phyloP scores from a whole-genome alignment of 2,888 invertebrate genomes.

The Perdita meconis region DNA sequence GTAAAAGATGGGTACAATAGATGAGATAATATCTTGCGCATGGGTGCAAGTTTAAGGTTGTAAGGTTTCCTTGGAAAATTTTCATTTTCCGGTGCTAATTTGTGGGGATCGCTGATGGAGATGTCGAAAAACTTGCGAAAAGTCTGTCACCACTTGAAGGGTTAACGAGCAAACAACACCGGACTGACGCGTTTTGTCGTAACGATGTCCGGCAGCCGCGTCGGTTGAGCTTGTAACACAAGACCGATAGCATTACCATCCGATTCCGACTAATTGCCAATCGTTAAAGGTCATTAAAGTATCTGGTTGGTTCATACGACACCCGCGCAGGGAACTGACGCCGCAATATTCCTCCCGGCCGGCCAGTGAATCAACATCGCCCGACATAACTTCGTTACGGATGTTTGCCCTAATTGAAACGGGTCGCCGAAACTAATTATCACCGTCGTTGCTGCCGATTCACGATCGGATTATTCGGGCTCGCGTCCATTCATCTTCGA shows the following conservation, averaged over 20 bases:
- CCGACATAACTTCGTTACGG: slow-evolving; percentile 69
- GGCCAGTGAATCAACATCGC: slow-evolving; percentile 62
- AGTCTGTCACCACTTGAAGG: background rate
- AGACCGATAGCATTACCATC: slow-evolving; percentile 76
- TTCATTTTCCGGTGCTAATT: too few relatives aligned
- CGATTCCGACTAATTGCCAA: slow-evolving; percentile 81
- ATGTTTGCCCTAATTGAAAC: slow-evolving; percentile 64
- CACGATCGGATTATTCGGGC: slow-evolving; percentile 40
- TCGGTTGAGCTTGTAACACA: slow-evolving; percentile 69
- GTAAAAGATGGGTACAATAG: too few relatives aligned
- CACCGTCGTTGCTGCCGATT: slow-evolving; percentile 32
- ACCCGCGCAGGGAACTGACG: slow-evolving; percentile 61
- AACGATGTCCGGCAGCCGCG: slow-evolving; percentile 42
- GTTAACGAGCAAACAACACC: slow-evolving; percentile 78
- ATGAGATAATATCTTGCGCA: too few relatives aligned
- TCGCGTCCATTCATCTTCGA: slow-evolving; percentile 28
- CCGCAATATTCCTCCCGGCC: slow-evolving; percentile 45
- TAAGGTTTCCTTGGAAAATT: too few relatives aligned
- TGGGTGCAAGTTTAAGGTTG: too few relatives aligned
- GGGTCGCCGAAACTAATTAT: slow-evolving; percentile 57
- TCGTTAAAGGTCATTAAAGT: slow-evolving; percentile 83
- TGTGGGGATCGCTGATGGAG: too few relatives aligned
- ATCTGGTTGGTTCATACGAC: slow-evolving; percentile 78
- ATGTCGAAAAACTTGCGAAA: background rate
- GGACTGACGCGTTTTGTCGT: slow-evolving; percentile 51